Base-by-base conservation (phyloP, 2,797 vertebrate genomes). In the Euphonia xanthogaster region DNA sequence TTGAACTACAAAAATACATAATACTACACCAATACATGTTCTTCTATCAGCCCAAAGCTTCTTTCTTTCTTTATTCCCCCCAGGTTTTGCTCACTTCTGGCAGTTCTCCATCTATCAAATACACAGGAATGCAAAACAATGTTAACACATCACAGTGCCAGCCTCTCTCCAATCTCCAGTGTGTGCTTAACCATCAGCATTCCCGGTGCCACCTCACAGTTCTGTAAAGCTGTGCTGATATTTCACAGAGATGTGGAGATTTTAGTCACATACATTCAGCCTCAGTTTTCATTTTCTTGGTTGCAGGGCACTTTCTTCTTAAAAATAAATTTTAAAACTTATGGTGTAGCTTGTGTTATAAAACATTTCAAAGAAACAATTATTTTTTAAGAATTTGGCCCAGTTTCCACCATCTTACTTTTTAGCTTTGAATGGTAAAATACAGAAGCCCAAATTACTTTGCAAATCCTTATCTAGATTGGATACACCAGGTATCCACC, bases 331-430 rank as follows among this genome's bases (percentile, higher is more conserved):
- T 53, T 19, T 0, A 65, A 35, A 74, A 12, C 7, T 30, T 70
- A 14, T 0, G 0, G 28, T 6, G 10, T 21, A 42, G 15, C 13
- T 55, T 72, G n/a, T 44, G 24, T 45, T 51, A 53, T 1, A 4
- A 70, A 87, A 37, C 18, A 33, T 48, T 73, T 75, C 30, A 57
- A 87, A 78, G 9, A 51, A 72, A 24, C 5, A 2, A 72, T 22
- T 18, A 6, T 17, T 72, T 92, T 57, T 74, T 8, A 78, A 78
- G 45, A 20, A 67, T 53, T 50, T 33, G 35, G 66, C 66, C 45
- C 39, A 11, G 6, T 67, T 90, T 67, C 60, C 30, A 57, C 19
- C 42, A 74, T 24, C 23, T 61, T 85, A 67, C 8, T 62, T 90
- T 55, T 51, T 21, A 82, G 51, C 58, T 85, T 81, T 72, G 35